Base-by-base conservation (phyloP, 1,140 invertebrate species). In the Lasioglossum baleicum region DNA sequence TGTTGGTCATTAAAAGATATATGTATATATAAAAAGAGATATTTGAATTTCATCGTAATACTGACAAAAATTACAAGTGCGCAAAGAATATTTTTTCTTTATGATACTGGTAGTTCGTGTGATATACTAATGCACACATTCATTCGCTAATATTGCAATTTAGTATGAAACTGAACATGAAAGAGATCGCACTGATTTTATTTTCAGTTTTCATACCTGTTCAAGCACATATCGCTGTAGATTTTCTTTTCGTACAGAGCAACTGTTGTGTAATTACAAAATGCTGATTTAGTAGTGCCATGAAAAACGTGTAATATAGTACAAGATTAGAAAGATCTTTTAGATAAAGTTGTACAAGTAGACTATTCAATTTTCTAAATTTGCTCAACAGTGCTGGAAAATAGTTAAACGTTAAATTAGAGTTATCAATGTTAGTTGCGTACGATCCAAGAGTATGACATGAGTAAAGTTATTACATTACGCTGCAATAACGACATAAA, bases 371-470 rank as follows among this genome's bases (percentile, higher is more conserved):
- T 40, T 69, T 51, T 58, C 66, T 64, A 66, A 51, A 65, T 2
- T 13, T 73, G 73, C 53, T 66, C 7, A 75, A 75, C n/a, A 26
- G 8, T 48, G 10, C 8, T 63, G 35, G 11, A 76, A 51, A 71
- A 67, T 31, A 64, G 53, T 53, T 83, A 20, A 40, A 20, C 20
- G 26, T 51, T 51, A 53, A 79, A 48, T 60, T 26, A 84, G 71
- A 78, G 13, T 81, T 26, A 56, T 48, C 56, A 22, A 35, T 31
- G 20, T 80, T 51, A 53, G 51, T 72, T 72, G 67, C 20, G n/a
- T 51, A 80, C 67, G 3, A 53, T 65, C 10, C 15, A 80, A 73
- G 82, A 84, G 80, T 84, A 85, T 84, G 82, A 85, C 75, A 84
- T 76, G 72, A 83, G 83, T 83, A 69, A 83, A 63, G 20, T 74